Evolutionary conservation across 2,797 vertebrate genomes (phyloP).

Genomic region (Carduelis carduelis): DNA sequence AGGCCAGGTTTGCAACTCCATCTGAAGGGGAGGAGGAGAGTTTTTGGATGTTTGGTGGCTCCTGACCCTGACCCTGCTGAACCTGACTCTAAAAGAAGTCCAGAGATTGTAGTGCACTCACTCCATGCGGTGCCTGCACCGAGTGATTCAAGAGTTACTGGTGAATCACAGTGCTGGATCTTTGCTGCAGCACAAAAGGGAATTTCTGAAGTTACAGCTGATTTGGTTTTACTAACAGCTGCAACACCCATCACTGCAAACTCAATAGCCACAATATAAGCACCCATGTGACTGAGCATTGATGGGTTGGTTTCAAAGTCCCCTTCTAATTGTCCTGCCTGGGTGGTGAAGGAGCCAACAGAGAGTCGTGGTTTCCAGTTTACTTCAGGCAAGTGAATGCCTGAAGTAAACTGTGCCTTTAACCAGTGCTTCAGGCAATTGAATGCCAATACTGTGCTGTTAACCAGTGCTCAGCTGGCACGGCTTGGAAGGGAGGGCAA

Average conservation of each 20-base stretch:
- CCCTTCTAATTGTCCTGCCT: neutral
- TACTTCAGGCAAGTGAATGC: neutral
- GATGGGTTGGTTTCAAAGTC: accelerated
- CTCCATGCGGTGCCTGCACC: accelerated
- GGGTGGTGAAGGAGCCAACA: neutral
- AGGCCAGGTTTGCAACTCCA: neutral
- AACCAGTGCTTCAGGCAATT: neutral
- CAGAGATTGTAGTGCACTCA: accelerated
- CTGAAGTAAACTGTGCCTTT: neutral
- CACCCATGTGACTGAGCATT: neutral
- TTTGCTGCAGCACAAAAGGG: neutral
- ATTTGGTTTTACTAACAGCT: neutral
- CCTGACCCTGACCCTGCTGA: neutral
- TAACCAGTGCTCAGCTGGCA: neutral
- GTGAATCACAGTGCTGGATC: neutral
- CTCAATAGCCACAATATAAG: neutral
- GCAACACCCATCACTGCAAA: neutral
- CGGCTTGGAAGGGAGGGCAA: neutral
- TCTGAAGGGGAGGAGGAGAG: neutral
- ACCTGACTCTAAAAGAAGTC: neutral
- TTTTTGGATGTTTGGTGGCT: neutral
- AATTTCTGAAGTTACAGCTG: neutral
- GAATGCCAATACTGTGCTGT: neutral
- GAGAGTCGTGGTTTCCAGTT: neutral
- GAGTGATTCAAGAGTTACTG: neutral